phyloP scores from a whole-genome alignment of 2,888 invertebrate genomes.

The Anarsia innoxiella region DNA sequence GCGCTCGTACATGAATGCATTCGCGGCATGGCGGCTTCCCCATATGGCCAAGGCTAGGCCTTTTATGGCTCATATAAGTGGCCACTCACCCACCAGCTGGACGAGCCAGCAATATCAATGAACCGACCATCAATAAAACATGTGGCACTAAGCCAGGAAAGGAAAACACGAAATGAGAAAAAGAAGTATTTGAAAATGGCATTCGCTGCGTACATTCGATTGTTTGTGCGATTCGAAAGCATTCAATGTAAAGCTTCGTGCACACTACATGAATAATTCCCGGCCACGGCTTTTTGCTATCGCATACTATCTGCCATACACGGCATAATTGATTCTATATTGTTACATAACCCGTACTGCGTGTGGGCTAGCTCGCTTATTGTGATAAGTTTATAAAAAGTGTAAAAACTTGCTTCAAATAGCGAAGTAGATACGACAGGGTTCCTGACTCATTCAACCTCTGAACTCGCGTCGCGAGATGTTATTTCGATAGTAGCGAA shows the following conservation, averaged over 20 bases:
- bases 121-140: conserved; percentile 74
- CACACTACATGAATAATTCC: conserved; percentile 61
- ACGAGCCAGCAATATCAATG: conserved; percentile 74
- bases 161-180: conserved; percentile 70
- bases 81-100: conserved; percentile 71
- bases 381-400: conserved; percentile 19
- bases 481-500: conserved; percentile 21
- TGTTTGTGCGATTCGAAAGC: conserved; percentile 64
- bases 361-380: conserved; percentile 37
- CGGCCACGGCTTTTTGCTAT: conserved; percentile 30
- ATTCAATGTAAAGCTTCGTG: conserved; percentile 63
- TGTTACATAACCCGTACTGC: conserved; percentile 45
- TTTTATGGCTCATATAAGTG: conserved; percentile 72
- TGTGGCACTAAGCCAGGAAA: conserved; percentile 70
- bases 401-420: conserved; percentile 16
- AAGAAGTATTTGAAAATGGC: conserved; percentile 69
- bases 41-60: conserved; percentile 72
- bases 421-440: conserved; percentile 20
- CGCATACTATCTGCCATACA: conserved; percentile 36
- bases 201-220: conserved; percentile 61
- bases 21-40: conserved; percentile 64
- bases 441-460: conserved; percentile 38
- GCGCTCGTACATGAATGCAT: conserved; percentile 69
- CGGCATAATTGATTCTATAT: conserved; percentile 47
- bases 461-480: conserved; percentile 26